Base-by-base conservation (phyloP, 2,113 vertebrate genomes). In the Ailurus styani region DNA sequence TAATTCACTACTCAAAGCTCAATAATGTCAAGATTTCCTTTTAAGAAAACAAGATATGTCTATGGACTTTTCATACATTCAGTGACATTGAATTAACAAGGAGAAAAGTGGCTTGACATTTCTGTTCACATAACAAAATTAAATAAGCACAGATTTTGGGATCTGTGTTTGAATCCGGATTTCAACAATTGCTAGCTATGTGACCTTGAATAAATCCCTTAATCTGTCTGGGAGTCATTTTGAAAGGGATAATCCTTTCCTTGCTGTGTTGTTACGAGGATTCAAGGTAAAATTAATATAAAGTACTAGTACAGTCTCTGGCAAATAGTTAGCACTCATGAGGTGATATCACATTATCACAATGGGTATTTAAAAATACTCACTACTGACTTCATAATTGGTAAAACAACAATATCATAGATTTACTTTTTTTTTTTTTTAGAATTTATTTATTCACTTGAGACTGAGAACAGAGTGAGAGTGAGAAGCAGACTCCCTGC, bases 1-100 rank as follows among this genome's bases (percentile, higher is more conserved):
- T 93, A 88, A 97, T 72, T 97, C 84, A 97, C 75, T 17, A 31
- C 18, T 73, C 62, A 84, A 37, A 57, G 81, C 50, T 94, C 79
- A 93, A 66, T 95, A 83, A 87, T 54, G 23, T 92, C 54, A 87
- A 96, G 45, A 85, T 92, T 47, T 77, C 82, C 75, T 95, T 90
- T 87, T 66, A 93, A 57, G 47, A 75, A 95, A 93, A 78, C 14
- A 94, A 90, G 57, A n/a, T 86, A 42, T 37, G 31, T 86, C 72
- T 70, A 79, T 66, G 81, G 68, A 47, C 50, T 95, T 94, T 84
- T 92, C 23, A 8, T 78, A 75, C 10, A 27, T 73, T 88, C 70
- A 31, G 77, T 79, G 88, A 72, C 57, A 87, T 21, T 84, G 54
- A 95, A 83, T 93, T 95, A 96, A 95, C 31, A 70, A 81, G 62